Evolutionary conservation across 2,888 invertebrate genomes (phyloP).

Genomic region (Lumbricus terrestris): DNA sequence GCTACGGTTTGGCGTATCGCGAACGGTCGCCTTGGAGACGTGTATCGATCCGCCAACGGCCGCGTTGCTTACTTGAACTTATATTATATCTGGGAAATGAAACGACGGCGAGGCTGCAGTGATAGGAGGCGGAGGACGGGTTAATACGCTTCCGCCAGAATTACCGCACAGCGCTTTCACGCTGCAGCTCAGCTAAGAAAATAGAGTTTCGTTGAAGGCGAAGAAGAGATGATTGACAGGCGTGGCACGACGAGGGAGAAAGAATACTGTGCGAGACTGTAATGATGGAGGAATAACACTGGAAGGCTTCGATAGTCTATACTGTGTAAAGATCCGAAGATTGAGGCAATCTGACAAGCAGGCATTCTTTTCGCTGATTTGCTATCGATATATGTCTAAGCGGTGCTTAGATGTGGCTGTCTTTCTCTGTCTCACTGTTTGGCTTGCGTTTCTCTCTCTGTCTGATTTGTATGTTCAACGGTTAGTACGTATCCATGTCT

Average conservation of each 20-base stretch:
- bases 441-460: neutral
- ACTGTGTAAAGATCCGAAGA: neutral
- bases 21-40: neutral
- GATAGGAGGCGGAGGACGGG: neutral
- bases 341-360: neutral
- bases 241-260: neutral
- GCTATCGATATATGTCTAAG: neutral
- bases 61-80: neutral
- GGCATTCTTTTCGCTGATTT: neutral
- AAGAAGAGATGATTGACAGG: neutral
- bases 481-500: neutral
- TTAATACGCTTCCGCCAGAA: neutral
- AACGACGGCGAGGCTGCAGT: neutral
- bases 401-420: neutral
- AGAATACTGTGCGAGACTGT: neutral
- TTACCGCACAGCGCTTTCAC: neutral
- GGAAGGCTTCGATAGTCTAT: no score
- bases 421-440: neutral
- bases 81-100: neutral
- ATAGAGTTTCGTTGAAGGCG: neutral
- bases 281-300: neutral
- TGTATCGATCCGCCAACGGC: neutral
- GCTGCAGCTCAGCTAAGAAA: neutral
- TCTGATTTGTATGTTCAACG: neutral
- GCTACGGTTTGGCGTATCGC: neutral